Conservation (phyloP, 2,113 vertebrate genomes). For the Cettia cetti region DNA sequence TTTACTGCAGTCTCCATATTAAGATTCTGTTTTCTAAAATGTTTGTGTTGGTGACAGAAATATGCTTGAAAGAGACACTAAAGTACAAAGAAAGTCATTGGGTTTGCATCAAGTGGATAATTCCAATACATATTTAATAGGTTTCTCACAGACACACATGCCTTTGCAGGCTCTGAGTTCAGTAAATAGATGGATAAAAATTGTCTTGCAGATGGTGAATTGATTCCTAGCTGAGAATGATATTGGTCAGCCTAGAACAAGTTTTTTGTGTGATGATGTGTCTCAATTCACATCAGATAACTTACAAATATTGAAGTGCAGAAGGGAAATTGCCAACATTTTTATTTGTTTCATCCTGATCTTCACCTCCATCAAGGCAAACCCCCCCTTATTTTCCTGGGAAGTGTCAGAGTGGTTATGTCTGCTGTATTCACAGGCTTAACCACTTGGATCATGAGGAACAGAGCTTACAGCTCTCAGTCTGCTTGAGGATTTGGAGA, state of each 20-base stretch:
- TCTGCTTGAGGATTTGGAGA: background rate
- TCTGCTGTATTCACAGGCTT: background rate
- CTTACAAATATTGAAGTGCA: background rate
- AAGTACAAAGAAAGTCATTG: constrained; percentile 1
- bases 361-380: background rate
- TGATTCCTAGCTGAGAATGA: background rate
- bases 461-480: background rate
- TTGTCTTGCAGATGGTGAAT: background rate
- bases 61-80: background rate
- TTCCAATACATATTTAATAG: constrained; percentile 47
- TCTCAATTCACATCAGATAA: background rate
- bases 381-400: background rate
- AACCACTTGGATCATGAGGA: background rate
- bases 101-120: background rate
- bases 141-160: background rate
- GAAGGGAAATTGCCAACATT: background rate
- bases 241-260: background rate
- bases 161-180: background rate
- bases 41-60: background rate
- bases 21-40: background rate
- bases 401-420: background rate
- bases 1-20: background rate
- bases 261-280: background rate
- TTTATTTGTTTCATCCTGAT: background rate
- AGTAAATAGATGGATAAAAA: constrained; percentile 1